Evolutionary conservation across 2,113 vertebrate species (phyloP).

Genomic region (Eidolon helvum): DNA sequence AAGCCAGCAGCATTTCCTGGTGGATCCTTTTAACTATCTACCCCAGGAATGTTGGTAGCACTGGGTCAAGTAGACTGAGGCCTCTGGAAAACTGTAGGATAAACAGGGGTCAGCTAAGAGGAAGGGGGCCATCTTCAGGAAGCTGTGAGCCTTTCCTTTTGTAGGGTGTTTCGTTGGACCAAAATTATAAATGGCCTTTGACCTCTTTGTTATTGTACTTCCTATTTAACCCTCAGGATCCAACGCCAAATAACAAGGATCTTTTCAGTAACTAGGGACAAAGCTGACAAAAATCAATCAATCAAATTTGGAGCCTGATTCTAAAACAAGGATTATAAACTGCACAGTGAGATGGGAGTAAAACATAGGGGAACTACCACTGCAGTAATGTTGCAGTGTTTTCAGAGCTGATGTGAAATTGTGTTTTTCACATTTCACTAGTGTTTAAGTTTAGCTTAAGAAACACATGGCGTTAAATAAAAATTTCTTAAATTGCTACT

Average conservation of each 20-base stretch:
- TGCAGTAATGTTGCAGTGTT: neutral
- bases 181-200: slow-evolving; percentile 23
- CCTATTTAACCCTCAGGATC: slow-evolving; percentile 11
- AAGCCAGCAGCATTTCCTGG: neutral
- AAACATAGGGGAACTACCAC: neutral
- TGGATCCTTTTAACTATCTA: neutral
- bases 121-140: slow-evolving; percentile 27
- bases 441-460: slow-evolving; percentile 56
- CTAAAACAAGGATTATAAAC: neutral
- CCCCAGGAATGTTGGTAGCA: neutral
- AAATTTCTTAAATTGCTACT: neutral
- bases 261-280: neutral
- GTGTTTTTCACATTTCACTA: neutral
- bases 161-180: neutral
- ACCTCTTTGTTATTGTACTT: neutral
- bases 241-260: neutral
- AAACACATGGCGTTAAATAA: slow-evolving; percentile 21
- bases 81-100: neutral
- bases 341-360: fast-evolving
- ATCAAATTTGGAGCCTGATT: neutral
- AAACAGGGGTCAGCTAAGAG: neutral
- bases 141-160: slow-evolving; percentile 16
- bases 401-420: slow-evolving; percentile 49
- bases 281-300: neutral
- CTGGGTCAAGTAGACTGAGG: neutral